Percentiles rank a stretch among this genome's conserved stretches.
These are phyloP conservation scores for Allobates femoralis DNA, from an alignment of 2,797 vertebrate genomes.

Conservation along the genomic window DNA sequence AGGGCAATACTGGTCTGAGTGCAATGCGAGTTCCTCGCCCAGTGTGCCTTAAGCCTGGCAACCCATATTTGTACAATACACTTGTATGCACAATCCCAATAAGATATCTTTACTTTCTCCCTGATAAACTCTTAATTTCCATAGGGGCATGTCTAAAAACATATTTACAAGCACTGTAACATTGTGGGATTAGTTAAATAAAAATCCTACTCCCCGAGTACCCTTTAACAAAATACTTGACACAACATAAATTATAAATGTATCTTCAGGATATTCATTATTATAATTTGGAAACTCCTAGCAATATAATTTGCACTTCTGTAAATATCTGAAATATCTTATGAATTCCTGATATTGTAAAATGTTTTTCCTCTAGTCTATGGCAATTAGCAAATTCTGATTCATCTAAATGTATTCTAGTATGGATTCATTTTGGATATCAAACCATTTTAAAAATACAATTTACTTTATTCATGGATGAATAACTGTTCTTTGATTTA, in stretches of 20 bases:
- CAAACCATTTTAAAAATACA: neutral
- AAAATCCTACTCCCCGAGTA: too few species aligned
- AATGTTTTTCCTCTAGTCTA: neutral
- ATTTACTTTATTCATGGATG: constrained; percentile 32
- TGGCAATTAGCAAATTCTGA: neutral
- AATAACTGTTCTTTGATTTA: neutral
- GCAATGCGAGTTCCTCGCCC: too few species aligned
- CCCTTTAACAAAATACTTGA: neutral
- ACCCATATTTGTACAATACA: too few species aligned
- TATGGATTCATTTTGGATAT: neutral
- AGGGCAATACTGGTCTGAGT: too few species aligned
- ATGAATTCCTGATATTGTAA: neutral
- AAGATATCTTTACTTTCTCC: neutral
- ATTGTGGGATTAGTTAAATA: neutral
- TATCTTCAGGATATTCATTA: neutral
- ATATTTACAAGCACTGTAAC: neutral
- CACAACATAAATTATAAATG: neutral
- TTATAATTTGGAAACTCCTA: neutral
- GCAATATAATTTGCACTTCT: neutral
- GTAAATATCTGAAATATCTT: neutral
- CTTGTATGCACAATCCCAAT: too few species aligned
- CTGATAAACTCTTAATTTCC: neutral
- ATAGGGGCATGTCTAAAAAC: neutral
- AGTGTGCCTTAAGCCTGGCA: too few species aligned
- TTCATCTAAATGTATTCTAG: neutral